Percentiles rank a stretch among this genome's conserved stretches.
Evolutionary conservation across 1,140 invertebrate species (phyloP).

Genomic region (Drosophila quadrilineata): DNA sequence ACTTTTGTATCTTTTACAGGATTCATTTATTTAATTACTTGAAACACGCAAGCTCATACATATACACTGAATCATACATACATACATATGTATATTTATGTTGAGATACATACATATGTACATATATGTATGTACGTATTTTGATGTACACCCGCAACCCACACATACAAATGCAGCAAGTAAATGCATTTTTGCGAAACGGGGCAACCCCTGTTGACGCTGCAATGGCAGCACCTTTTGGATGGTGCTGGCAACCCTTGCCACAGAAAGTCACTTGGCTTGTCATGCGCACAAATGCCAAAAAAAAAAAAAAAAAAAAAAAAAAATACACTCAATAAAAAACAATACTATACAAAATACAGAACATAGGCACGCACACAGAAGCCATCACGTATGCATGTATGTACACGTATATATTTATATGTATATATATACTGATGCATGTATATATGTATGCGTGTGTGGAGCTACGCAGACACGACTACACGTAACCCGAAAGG

Average conservation of each 20-base stretch:
- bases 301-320: too few relatives aligned
- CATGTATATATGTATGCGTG: background rate
- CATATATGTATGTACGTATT: background rate
- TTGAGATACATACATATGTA: background rate
- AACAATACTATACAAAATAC: slow-evolving; percentile 10
- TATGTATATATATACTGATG: too few relatives aligned
- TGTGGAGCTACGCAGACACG: slow-evolving; percentile 21
- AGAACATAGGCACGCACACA: slow-evolving; percentile 11
- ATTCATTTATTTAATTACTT: background rate
- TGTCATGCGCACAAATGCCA: slow-evolving; percentile 38
- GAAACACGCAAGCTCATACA: slow-evolving; percentile 2
- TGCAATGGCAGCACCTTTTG: slow-evolving; percentile 34
- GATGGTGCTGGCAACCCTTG: slow-evolving; percentile 57
- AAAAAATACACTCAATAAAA: too few relatives aligned
- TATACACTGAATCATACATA: too few relatives aligned
- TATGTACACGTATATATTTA: slow-evolving; percentile 7
- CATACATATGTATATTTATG: too few relatives aligned
- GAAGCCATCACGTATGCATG: background rate
- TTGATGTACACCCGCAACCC: background rate
- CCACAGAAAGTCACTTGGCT: slow-evolving; percentile 52
- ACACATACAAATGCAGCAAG: slow-evolving; percentile 12
- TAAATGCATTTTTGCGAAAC: slow-evolving; percentile 51
- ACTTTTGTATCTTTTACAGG: too few relatives aligned
- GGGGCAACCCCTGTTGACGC: slow-evolving; percentile 51
- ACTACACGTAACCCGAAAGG: slow-evolving; percentile 45